Percentiles rank a stretch among this genome's conserved stretches.
These are phyloP conservation scores for Merops nubicus DNA, from an alignment of 2,113 vertebrate species.

Conservation along the genomic window DNA sequence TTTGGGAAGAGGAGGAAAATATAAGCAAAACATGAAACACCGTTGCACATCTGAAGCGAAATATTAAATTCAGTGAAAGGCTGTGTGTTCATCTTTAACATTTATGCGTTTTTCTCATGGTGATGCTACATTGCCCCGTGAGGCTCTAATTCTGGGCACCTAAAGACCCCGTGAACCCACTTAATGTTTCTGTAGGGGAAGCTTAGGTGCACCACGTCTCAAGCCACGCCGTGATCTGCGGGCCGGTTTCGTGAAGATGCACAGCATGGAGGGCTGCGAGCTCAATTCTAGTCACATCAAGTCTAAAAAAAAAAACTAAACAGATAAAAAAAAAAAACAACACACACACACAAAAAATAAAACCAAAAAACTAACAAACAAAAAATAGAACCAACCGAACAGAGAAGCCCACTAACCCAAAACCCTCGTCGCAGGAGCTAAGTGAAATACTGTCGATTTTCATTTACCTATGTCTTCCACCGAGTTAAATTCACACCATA, in stretches of 20 bases:
- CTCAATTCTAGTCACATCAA: not conserved
- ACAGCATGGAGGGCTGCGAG: not conserved
- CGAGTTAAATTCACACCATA: not conserved
- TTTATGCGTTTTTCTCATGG: not conserved
- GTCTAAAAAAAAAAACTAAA: not conserved
- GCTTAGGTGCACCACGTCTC: not conserved
- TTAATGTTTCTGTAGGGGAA: not conserved
- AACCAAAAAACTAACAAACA: no score
- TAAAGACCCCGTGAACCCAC: not conserved
- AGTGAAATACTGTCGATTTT: not conserved
- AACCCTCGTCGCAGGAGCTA: accelerated
- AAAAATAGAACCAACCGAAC: no score
- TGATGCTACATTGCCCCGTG: not conserved
- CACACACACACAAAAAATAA: not conserved
- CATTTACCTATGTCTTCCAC: not conserved
- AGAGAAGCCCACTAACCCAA: no score
- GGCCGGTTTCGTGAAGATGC: not conserved
- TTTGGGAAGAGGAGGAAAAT: not conserved
- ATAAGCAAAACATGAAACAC: not conserved
- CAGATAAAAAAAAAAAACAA: not conserved
- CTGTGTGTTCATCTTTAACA: not conserved
- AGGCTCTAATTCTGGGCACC: not conserved
- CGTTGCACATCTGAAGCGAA: not conserved
- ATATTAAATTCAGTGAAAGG: not conserved
- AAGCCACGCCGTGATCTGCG: not conserved